phyloP scores from a whole-genome alignment of 2,797 vertebrate genomes.

The Macropus fuliginosus region DNA sequence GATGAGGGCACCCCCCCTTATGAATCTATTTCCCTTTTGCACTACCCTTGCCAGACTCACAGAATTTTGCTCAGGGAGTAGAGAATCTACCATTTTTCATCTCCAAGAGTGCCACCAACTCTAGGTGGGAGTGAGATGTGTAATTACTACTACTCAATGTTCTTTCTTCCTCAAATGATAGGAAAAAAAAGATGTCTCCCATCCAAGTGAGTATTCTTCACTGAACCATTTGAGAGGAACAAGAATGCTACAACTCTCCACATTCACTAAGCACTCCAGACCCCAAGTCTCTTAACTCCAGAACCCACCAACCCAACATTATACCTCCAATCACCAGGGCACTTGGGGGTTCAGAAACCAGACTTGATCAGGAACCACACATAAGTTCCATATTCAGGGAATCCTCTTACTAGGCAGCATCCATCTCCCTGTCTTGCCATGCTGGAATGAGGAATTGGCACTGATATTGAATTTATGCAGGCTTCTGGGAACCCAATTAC shows the following conservation, averaged over 20 bases:
- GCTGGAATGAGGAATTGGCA: not conserved
- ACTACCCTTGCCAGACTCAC: not conserved
- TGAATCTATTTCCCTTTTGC: not conserved
- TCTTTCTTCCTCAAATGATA: not conserved
- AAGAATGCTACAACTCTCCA: not conserved
- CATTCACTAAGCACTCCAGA: not conserved
- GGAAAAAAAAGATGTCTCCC: not conserved
- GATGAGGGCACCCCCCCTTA: not conserved
- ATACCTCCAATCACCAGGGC: not conserved
- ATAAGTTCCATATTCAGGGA: not conserved
- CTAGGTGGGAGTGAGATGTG: not conserved
- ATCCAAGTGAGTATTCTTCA: not conserved
- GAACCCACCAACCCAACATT: not conserved
- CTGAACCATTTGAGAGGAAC: not conserved
- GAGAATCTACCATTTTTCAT: not conserved
- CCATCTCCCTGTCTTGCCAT: not conserved
- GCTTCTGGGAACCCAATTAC: not conserved
- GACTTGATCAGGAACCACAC: not conserved
- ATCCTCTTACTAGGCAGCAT: not conserved
- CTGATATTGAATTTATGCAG: not conserved
- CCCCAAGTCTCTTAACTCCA: not conserved
- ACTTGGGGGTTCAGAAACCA: not conserved
- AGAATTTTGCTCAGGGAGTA: not conserved
- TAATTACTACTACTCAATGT: not conserved
- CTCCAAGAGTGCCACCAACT: not conserved